Percentiles rank a stretch among this genome's conserved stretches.
These are phyloP conservation scores for Sebastes melanostomus DNA, from an alignment of 2,797 vertebrate species.

Conservation along the genomic window DNA sequence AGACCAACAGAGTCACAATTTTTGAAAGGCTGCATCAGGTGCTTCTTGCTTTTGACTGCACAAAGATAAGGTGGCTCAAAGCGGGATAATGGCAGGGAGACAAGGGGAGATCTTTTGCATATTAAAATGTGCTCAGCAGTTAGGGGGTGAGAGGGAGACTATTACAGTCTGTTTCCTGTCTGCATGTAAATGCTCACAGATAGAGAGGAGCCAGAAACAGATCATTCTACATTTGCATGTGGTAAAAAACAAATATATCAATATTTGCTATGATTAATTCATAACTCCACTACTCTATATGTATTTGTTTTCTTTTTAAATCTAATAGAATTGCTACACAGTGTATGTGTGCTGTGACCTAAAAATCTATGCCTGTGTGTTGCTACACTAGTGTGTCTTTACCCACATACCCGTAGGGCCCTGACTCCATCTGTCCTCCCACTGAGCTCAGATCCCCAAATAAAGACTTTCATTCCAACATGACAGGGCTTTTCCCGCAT, in stretches of 20 bases:
- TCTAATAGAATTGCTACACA: background rate
- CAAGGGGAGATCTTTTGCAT: slow-evolving; percentile 23
- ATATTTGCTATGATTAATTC: background rate
- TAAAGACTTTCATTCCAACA: slow-evolving; percentile 62
- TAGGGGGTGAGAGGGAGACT: background rate
- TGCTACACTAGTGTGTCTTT: slow-evolving; percentile 45
- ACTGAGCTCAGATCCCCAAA: slow-evolving; percentile 59
- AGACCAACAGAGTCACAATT: slow-evolving; percentile 25
- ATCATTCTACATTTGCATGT: too few relatives aligned
- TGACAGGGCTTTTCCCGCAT: slow-evolving; percentile 49
- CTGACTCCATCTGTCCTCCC: slow-evolving; percentile 70
- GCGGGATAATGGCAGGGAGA: slow-evolving; percentile 6
- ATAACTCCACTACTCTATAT: background rate
- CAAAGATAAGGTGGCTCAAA: slow-evolving; percentile 44
- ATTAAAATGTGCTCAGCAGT: slow-evolving; percentile 33
- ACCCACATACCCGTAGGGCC: slow-evolving; percentile 60
- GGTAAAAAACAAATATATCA: background rate
- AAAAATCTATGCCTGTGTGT: slow-evolving; percentile 54
- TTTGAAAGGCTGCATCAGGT: slow-evolving; percentile 37
- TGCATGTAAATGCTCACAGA: background rate
- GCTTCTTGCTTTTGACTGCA: slow-evolving; percentile 36
- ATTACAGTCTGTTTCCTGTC: slow-evolving; percentile 1
- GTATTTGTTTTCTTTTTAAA: background rate
- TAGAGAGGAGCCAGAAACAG: background rate
- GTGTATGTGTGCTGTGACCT: slow-evolving; percentile 56